Conservation (phyloP, 92 coral and sea anemone genomes). For the Actinernus sp. region DNA sequence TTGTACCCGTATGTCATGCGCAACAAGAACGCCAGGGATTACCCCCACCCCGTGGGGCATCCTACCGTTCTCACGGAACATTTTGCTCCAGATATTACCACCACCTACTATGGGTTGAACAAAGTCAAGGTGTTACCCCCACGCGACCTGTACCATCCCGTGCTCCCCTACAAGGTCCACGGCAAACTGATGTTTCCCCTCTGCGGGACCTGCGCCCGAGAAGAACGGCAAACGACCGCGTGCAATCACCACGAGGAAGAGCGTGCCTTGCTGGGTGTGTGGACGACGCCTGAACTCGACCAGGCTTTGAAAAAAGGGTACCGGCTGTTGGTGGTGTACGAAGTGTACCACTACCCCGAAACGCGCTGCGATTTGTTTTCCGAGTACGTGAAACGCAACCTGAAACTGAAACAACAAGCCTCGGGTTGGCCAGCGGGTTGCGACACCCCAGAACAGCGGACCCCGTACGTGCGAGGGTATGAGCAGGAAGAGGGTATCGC, state of each 20-base stretch:
- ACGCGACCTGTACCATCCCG: slow-evolving; percentile 56
- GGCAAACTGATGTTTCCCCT: slow-evolving; percentile 51
- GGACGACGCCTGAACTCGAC: slow-evolving; percentile 46
- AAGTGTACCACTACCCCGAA: slow-evolving; percentile 68
- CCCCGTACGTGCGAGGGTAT: slow-evolving; percentile 1
- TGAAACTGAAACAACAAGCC: slow-evolving; percentile 63
- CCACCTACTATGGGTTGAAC: slow-evolving; percentile 57
- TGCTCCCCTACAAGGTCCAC: slow-evolving; percentile 35
- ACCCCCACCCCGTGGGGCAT: slow-evolving; percentile 9
- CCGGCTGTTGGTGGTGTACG: slow-evolving; percentile 18
- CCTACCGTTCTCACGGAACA: too few species aligned
- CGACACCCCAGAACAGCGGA: slow-evolving; percentile 32
- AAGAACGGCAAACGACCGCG: slow-evolving; percentile 26
- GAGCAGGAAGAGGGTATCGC: slow-evolving; percentile 4
- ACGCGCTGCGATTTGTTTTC: slow-evolving; percentile 25
- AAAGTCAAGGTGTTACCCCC: slow-evolving; percentile 65
- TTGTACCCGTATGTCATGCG: slow-evolving; percentile 33
- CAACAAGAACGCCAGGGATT: not conserved
- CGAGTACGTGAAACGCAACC: slow-evolving; percentile 49
- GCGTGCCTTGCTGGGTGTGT: slow-evolving; percentile 51
- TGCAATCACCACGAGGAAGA: slow-evolving; percentile 51
- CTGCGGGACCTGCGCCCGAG: slow-evolving; percentile 32
- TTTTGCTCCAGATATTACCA: too few species aligned
- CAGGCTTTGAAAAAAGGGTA: slow-evolving; percentile 50
- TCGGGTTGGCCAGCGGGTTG: slow-evolving; percentile 46